Evolutionary conservation across 2,797 vertebrate species (phyloP).

Genomic region (Lacerta viridis): DNA sequence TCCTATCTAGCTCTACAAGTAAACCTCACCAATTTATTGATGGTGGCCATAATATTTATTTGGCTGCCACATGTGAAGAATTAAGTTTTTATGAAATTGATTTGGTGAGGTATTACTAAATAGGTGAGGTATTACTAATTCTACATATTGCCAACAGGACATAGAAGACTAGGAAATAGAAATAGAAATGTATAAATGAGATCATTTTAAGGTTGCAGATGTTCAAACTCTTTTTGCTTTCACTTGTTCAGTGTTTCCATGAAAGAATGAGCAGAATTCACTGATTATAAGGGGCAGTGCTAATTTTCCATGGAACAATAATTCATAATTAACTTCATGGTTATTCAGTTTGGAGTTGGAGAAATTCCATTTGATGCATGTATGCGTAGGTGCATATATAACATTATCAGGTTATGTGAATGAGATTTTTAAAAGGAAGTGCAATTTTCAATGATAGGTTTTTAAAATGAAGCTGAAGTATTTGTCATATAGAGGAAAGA

Average conservation of each 20-base stretch:
- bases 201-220: background rate
- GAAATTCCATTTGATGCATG: background rate
- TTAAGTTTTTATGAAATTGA: slow-evolving; percentile 10
- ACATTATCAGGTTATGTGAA: background rate
- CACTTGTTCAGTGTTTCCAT: background rate
- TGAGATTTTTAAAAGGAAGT: background rate
- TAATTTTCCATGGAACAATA: background rate
- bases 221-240: no score
- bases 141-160: background rate
- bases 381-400: background rate
- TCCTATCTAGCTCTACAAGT: background rate
- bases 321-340: background rate
- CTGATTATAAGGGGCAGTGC: background rate
- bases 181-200: slow-evolving; percentile 4
- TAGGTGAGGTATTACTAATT: background rate
- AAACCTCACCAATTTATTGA: background rate
- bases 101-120: background rate
- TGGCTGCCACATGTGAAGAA: background rate
- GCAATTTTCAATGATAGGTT: background rate
- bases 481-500: background rate
- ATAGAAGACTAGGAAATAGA: background rate
- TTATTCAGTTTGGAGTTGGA: background rate
- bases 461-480: background rate
- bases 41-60: background rate
- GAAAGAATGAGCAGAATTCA: background rate